Evolutionary conservation across 2,113 vertebrate genomes (phyloP), one percentile per base, ranked within the genome.

Genomic region (Mellivora capensis): DNA sequence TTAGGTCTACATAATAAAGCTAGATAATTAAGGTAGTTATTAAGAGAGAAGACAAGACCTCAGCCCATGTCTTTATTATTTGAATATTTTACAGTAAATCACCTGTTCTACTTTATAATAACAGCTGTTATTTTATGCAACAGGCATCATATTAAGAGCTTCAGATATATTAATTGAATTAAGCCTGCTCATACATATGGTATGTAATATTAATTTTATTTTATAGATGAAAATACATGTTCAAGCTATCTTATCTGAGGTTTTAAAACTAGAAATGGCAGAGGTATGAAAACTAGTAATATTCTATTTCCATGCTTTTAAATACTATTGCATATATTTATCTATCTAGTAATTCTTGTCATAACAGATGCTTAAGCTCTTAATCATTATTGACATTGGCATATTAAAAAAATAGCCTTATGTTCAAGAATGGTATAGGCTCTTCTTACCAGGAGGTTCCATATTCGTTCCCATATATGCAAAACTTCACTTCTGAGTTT

Each of bases 71-170:
- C n/a, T 86, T 87, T 39, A 49, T 90, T 87, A 59, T 67, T n/a
- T 95, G 57, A 84, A 87, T 72, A 88, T 93, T 83, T 94, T 82
- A 90, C 20, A 90, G n/a, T 90, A 71, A 71, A 94, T 90, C 79
- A 37, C 12, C 27, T 37, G 6, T 57, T 72, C 34, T 83, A 77
- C 8, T 83, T 94, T 67, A 83, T 42, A 81, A 54, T 69, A 97
- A 91, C 21, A 77, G 25, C 39, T 93, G n/a, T n/a, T 31, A 85
- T 82, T 62, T 93, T 82, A 81, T 80, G 10, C 3, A 93, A 23
- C 10, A 57, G 4, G 2, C 1, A 57, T 76, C 42, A 71, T 85
- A 34, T 7, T 67, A n/a, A 86, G 1, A 77, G 7, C n/a, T 85
- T 74, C 57, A 76, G 5, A 17, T 85, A 69, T 62, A 61, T 87